phyloP scores from a whole-genome alignment of 2,797 vertebrate genomes.

The Falco concolor region DNA sequence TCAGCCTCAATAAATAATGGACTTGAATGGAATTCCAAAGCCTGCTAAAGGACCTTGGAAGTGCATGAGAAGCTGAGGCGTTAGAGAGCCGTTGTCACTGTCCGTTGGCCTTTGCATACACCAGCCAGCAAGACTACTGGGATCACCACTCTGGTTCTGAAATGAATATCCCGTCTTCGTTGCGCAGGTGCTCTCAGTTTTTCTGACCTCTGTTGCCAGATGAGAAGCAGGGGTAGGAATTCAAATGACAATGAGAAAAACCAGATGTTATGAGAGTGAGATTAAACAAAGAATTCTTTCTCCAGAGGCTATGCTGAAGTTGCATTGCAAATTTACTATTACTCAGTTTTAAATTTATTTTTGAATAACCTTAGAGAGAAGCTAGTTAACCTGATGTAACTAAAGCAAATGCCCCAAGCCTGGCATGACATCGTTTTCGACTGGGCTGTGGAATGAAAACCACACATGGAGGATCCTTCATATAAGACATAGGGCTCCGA shows the following conservation, averaged over 20 bases:
- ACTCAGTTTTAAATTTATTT: background rate
- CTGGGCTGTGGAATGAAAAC: background rate
- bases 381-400: background rate
- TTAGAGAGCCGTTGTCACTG: background rate
- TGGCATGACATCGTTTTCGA: background rate
- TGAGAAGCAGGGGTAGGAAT: background rate
- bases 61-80: background rate
- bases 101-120: background rate
- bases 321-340: background rate
- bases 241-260: background rate
- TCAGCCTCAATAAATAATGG: background rate
- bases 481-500: background rate
- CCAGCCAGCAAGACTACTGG: background rate
- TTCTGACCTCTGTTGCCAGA: background rate
- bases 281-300: background rate
- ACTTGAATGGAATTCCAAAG: background rate
- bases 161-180: background rate
- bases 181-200: background rate
- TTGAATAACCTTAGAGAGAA: background rate
- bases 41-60: background rate
- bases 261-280: accelerated
- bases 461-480: background rate
- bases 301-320: background rate
- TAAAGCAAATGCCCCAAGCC: background rate
- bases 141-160: background rate